These are phyloP conservation scores for Eulemur coronatus DNA, from an alignment of 2,797 vertebrate species.

Conservation along the genomic window DNA sequence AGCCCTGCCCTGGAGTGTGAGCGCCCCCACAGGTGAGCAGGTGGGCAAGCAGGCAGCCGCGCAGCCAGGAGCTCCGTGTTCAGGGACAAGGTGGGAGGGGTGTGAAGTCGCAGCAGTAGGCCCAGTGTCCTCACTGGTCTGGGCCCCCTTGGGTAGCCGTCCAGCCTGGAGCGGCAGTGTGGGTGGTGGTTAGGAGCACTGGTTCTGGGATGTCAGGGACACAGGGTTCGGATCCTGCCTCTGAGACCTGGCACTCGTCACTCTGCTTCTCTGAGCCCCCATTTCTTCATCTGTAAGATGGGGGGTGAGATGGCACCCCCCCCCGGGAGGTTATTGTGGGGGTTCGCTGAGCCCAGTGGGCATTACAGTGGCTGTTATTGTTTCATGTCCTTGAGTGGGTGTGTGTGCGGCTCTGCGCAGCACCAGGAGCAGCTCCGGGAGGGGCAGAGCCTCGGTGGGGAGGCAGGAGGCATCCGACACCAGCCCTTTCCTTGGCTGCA, in stretches of 20 bases:
- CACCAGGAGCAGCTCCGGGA: neutral
- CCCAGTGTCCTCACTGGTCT: neutral
- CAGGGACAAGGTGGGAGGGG: neutral
- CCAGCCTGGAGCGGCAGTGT: neutral
- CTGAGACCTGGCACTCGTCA: neutral
- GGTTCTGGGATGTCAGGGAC: accelerated
- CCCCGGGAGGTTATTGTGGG: accelerated
- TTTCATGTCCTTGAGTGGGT: accelerated
- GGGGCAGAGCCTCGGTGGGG: accelerated
- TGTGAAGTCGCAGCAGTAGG: neutral
- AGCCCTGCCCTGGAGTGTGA: neutral
- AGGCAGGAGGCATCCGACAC: accelerated
- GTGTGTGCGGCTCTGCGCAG: neutral
- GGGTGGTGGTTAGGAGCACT: neutral
- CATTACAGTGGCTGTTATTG: neutral
- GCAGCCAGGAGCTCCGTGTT: neutral
- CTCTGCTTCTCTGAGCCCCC: neutral
- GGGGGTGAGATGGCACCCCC: too few species aligned
- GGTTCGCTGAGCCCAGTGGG: accelerated
- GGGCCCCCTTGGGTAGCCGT: accelerated
- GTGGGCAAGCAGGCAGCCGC: accelerated
- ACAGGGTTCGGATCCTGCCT: neutral
- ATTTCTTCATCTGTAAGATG: neutral
- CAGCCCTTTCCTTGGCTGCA: too few species aligned
- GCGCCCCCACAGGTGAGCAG: accelerated